These are phyloP conservation scores for Fratercula arctica DNA, from an alignment of 2,797 vertebrate species.

Conservation along the genomic window DNA sequence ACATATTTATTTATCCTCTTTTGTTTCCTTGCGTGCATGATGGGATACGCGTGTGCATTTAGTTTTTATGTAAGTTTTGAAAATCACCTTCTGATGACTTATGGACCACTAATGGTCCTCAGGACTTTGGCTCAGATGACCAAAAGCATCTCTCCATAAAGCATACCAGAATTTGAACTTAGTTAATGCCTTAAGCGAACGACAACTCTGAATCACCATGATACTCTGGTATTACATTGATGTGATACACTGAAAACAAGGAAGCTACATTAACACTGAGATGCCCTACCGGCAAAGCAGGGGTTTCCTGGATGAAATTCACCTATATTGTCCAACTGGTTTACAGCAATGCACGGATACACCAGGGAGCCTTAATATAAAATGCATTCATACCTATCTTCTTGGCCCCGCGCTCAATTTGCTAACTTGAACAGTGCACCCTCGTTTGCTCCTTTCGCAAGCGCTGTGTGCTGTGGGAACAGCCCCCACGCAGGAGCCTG, in stretches of 20 bases:
- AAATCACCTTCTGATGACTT: neutral
- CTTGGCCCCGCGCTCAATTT: neutral
- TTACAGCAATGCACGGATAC: neutral
- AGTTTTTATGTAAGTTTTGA: neutral
- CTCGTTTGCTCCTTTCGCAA: rapidly evolving
- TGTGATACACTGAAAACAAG: neutral
- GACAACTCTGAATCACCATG: neutral
- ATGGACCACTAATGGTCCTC: neutral
- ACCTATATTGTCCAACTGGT: neutral
- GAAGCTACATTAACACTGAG: neutral
- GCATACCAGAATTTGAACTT: neutral
- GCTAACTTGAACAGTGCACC: neutral
- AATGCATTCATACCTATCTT: neutral
- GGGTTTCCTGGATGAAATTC: neutral
- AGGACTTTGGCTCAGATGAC: neutral
- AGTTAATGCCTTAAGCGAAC: neutral
- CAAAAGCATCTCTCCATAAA: neutral
- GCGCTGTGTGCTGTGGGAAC: neutral
- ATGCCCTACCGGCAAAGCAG: neutral
- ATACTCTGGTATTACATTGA: neutral
- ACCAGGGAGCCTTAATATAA: neutral
- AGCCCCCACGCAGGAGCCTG: neutral
- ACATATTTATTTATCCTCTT: neutral
- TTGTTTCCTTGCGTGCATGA: neutral
- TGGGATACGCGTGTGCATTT: rapidly evolving